These are phyloP conservation scores for Danio jaintianensis DNA, from an alignment of 2,797 vertebrate species.

Conservation along the genomic window DNA sequence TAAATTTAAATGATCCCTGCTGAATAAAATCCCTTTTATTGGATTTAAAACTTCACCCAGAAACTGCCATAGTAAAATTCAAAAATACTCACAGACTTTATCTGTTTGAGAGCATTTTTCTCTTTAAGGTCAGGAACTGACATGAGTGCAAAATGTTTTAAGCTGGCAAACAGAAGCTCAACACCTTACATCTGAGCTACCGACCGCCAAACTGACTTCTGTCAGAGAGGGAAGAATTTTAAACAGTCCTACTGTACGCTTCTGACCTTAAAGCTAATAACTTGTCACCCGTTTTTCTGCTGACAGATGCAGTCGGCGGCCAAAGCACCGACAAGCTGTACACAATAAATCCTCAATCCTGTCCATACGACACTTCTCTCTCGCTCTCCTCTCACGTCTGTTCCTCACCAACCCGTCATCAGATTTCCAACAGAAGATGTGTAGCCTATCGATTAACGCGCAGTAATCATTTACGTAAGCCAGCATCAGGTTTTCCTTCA, in stretches of 20 bases:
- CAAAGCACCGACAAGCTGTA: neutral
- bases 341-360: slow-evolving; percentile 18
- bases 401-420: neutral
- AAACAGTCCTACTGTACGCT: slow-evolving; percentile 1
- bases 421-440: neutral
- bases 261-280: slow-evolving; percentile 36
- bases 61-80: too few relatives aligned
- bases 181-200: neutral
- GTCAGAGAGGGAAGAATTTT: neutral
- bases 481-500: neutral
- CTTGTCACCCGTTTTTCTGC: slow-evolving; percentile 34
- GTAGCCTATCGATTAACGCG: neutral
- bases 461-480: neutral
- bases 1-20: too few relatives aligned
- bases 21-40: too few relatives aligned
- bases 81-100: too few relatives aligned
- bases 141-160: neutral
- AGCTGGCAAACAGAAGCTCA: neutral
- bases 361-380: neutral
- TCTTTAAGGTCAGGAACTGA: neutral
- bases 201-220: neutral
- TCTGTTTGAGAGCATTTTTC: too few relatives aligned
- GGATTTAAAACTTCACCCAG: too few relatives aligned
- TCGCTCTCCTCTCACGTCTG: neutral
- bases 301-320: slow-evolving; percentile 30